Percentiles rank a stretch among this genome's conserved stretches.
These are phyloP conservation scores for Pteria penguin DNA, from an alignment of 2,888 invertebrate species.

Conservation along the genomic window DNA sequence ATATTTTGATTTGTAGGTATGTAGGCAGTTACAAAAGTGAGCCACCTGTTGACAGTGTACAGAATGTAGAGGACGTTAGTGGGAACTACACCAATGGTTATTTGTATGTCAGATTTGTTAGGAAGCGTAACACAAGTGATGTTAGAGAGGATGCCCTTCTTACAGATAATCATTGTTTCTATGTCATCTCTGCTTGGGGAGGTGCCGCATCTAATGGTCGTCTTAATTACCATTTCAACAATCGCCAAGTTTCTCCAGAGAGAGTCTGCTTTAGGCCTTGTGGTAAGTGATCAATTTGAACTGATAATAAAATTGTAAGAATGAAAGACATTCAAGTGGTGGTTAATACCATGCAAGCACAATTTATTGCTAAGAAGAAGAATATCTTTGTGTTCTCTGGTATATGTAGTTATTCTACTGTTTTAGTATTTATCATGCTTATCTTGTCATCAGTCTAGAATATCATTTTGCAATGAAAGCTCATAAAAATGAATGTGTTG, in stretches of 20 bases:
- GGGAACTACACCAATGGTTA: conserved; percentile 44
- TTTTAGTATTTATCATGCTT: too few relatives aligned
- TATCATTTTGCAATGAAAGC: too few relatives aligned
- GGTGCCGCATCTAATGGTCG: background rate
- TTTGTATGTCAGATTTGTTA: conserved; percentile 50
- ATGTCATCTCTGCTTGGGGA: conserved; percentile 27
- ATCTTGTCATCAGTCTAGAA: too few relatives aligned
- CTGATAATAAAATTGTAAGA: too few relatives aligned
- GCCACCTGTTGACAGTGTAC: conserved; percentile 46
- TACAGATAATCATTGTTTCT: conserved; percentile 23
- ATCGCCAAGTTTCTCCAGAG: background rate
- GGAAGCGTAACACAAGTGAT: conserved; percentile 54
- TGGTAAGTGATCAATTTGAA: too few relatives aligned
- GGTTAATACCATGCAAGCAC: too few relatives aligned
- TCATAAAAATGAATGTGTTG: too few relatives aligned
- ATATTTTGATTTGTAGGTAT: too few relatives aligned
- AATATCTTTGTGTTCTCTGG: too few relatives aligned
- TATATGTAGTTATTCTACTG: too few relatives aligned
- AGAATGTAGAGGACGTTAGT: conserved; percentile 41
- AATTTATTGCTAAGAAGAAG: too few relatives aligned
- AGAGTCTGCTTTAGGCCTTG: background rate
- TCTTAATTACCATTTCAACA: background rate
- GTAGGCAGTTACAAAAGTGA: background rate
- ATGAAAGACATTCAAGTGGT: too few relatives aligned
- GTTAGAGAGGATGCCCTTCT: conserved; percentile 44